phyloP scores from a whole-genome alignment of 2,113 vertebrate species.

The human region DNA sequence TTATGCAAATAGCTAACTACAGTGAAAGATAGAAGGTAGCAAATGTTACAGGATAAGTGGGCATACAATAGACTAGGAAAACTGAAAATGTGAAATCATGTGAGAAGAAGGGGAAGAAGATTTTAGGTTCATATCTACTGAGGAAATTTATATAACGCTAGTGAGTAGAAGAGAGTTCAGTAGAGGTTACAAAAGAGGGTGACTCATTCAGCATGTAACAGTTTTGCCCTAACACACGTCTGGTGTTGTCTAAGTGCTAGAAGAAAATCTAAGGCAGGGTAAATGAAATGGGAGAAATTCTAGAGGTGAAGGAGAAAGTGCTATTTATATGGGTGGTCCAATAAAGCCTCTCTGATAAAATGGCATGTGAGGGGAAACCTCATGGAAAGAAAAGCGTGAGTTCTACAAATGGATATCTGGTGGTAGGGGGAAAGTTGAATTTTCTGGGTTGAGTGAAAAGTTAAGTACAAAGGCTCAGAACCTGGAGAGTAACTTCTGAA shows the following conservation, averaged over 20 bases:
- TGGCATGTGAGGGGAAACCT: neutral
- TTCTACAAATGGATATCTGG: neutral
- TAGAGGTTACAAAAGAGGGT: neutral
- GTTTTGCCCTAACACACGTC: neutral
- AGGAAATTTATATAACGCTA: neutral
- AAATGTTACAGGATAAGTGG: neutral
- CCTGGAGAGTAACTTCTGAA: neutral
- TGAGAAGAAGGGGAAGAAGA: neutral
- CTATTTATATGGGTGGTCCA: neutral
- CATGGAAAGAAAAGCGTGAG: neutral
- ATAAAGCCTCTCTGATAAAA: neutral
- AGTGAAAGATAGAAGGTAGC: neutral
- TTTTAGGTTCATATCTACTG: neutral
- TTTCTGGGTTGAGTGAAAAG: neutral
- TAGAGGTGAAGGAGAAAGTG: neutral
- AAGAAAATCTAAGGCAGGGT: neutral
- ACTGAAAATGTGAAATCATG: neutral
- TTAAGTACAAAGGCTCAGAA: neutral
- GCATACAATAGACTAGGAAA: neutral
- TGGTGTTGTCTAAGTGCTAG: neutral
- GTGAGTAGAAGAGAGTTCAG: neutral
- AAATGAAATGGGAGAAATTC: neutral
- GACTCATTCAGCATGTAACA: neutral
- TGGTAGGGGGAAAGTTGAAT: accelerated
- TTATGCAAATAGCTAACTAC: neutral